phyloP scores from a whole-genome alignment of 2,888 invertebrate species.

The Zootermopsis nevadensis region DNA sequence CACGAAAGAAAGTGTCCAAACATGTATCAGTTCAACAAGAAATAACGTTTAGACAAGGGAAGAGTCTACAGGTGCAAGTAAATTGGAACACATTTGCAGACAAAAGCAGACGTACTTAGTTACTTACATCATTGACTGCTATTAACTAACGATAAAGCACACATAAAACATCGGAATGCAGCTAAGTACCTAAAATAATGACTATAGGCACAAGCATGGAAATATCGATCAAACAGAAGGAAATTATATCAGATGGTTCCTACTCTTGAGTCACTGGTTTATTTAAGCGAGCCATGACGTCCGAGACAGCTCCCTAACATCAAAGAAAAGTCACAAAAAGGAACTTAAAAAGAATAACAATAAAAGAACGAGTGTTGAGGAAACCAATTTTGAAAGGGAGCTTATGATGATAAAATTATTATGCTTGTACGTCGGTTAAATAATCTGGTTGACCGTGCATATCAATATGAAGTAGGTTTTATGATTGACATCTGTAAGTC shows the following conservation, averaged over 20 bases:
- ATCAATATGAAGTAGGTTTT: not conserved
- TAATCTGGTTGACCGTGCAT: not conserved
- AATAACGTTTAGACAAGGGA: too few species aligned
- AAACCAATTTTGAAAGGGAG: not conserved
- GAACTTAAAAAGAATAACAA: conserved; percentile 16
- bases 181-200: not conserved
- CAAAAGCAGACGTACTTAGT: not conserved
- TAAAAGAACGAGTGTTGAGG: not conserved
- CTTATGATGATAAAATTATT: conserved; percentile 1
- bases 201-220: not conserved
- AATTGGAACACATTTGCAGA: not conserved
- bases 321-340: not conserved
- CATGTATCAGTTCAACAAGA: too few species aligned
- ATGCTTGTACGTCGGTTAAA: not conserved
- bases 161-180: not conserved
- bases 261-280: not conserved
- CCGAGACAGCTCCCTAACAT: not conserved
- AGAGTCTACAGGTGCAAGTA: too few species aligned
- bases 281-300: not conserved
- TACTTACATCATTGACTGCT: not conserved
- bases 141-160: not conserved
- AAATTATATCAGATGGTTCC: not conserved
- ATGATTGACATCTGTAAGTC: not conserved
- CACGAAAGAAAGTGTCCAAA: too few species aligned
- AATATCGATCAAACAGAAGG: not conserved